Evolutionary conservation across 2,888 invertebrate species (phyloP).

Genomic region (Campopleginae sp.): DNA sequence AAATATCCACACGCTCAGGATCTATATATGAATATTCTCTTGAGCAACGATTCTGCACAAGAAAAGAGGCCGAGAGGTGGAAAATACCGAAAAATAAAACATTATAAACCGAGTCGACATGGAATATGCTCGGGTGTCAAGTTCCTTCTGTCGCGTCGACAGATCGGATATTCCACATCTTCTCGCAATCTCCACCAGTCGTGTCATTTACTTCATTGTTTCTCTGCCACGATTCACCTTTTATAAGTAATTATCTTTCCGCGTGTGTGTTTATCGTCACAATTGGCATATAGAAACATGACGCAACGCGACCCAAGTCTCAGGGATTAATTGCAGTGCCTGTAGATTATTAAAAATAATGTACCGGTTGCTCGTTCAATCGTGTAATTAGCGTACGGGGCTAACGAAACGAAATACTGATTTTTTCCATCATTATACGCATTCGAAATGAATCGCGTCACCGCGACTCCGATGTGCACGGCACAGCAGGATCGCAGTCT

Average conservation of each 20-base stretch:
- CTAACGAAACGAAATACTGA: slow-evolving; percentile 30
- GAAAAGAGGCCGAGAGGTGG: slow-evolving; percentile 48
- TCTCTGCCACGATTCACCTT: slow-evolving; percentile 19
- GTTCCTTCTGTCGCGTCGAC: slow-evolving; percentile 44
- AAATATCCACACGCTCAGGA: background rate
- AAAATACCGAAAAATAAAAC: slow-evolving; percentile 36
- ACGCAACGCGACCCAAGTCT: background rate
- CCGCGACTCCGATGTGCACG: slow-evolving; percentile 38
- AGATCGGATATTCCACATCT: slow-evolving; percentile 15
- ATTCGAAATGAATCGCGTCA: slow-evolving; percentile 35
- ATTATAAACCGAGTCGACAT: slow-evolving; percentile 27
- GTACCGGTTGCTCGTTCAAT: background rate
- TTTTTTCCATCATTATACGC: slow-evolving; percentile 35
- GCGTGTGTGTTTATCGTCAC: background rate
- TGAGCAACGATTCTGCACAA: slow-evolving; percentile 41
- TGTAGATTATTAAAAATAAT: slow-evolving; percentile 12
- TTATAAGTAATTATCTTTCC: slow-evolving; percentile 15
- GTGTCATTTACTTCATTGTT: slow-evolving; percentile 2
- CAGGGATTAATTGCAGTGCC: slow-evolving; percentile 25
- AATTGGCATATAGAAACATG: background rate
- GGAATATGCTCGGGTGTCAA: slow-evolving; percentile 38
- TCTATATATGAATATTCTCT: slow-evolving; percentile 28
- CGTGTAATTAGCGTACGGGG: background rate
- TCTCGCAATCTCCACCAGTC: slow-evolving; percentile 11
- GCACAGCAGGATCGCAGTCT: slow-evolving; percentile 25